These are phyloP conservation scores for Eclectus roratus DNA, from an alignment of 2,113 vertebrate species.

Conservation along the genomic window DNA sequence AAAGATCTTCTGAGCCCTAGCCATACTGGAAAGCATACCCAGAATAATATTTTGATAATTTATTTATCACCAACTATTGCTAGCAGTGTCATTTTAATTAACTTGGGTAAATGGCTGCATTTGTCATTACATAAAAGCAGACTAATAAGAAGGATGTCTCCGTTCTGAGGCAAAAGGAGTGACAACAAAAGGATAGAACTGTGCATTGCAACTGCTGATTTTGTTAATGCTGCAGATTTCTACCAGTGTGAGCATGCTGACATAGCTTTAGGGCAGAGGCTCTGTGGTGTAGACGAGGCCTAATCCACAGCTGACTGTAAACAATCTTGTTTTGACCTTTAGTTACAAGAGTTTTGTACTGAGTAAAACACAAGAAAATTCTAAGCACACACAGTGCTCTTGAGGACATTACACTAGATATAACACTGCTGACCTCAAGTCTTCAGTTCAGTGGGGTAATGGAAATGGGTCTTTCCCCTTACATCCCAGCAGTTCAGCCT, in stretches of 20 bases:
- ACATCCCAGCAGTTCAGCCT: background rate
- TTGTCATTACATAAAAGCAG: background rate
- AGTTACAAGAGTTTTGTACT: background rate
- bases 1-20: background rate
- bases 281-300: background rate
- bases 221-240: background rate
- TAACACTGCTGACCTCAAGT: background rate
- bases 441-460: accelerated
- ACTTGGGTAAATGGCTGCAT: background rate
- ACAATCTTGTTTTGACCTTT: background rate
- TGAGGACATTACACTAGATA: background rate
- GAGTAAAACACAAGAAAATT: background rate
- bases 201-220: background rate
- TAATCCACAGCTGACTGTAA: background rate
- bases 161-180: background rate
- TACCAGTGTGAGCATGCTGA: background rate
- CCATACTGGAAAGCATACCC: background rate
- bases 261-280: background rate
- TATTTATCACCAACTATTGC: background rate
- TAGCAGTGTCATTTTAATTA: background rate
- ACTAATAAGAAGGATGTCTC: background rate
- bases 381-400: too few species aligned
- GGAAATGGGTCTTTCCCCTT: background rate
- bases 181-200: background rate
- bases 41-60: background rate